Conservation (phyloP, 1,140 invertebrate species). For the Drosophila carrolli region DNA sequence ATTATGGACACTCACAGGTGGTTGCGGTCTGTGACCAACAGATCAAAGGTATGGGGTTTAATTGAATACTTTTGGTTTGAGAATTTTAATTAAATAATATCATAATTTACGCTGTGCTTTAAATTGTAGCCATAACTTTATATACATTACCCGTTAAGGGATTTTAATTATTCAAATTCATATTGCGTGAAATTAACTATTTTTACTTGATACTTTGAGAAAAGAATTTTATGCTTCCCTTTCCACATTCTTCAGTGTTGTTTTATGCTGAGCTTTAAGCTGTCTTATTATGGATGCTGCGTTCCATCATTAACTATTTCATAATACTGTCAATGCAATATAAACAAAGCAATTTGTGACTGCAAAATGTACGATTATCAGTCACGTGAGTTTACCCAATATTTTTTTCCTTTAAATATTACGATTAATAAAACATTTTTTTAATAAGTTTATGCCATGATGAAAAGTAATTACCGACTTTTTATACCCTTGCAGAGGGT, state of each 20-base stretch:
- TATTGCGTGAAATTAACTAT: too few species aligned
- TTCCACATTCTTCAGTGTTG: too few species aligned
- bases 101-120: not conserved
- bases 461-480: not conserved
- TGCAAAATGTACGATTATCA: not conserved
- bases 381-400: not conserved
- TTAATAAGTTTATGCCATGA: not conserved
- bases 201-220: too few species aligned
- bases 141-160: too few species aligned
- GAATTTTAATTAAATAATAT: not conserved
- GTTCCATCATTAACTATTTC: not conserved
- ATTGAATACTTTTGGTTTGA: not conserved
- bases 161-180: too few species aligned
- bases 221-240: too few species aligned
- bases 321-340: not conserved
- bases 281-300: too few species aligned
- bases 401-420: not conserved
- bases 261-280: not conserved
- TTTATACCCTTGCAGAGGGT: too few species aligned
- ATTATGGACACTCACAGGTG: constrained; percentile 22
- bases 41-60: constrained; percentile 2
- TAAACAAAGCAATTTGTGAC: not conserved
- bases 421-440: not conserved
- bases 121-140: too few species aligned
- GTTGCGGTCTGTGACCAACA: constrained; percentile 14